Conservation (phyloP, 2,113 vertebrate genomes). For the Catharus minimus region DNA sequence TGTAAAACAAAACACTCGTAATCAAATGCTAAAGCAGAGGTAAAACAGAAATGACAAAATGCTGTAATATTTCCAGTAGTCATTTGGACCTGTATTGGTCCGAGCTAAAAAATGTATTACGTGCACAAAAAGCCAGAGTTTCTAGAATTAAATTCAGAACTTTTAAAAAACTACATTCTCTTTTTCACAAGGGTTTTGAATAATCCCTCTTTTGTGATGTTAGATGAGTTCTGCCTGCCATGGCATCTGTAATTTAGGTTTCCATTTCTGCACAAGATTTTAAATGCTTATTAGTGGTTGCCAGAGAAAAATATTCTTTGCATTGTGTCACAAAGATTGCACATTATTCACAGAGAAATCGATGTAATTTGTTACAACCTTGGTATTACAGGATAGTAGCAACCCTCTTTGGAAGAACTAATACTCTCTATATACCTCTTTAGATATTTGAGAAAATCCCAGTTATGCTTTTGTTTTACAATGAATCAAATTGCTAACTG, state of each 20-base stretch:
- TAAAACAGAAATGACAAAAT: not conserved
- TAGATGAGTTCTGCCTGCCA: conserved; percentile 52
- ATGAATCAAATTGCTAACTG: not conserved
- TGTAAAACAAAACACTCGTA: not conserved
- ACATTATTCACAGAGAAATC: conserved; percentile 43
- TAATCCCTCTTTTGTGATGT: conserved; percentile 30
- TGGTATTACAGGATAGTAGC: conserved; percentile 15
- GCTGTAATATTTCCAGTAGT: not conserved
- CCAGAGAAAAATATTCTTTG: conserved; percentile 57
- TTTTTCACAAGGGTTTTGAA: conserved; percentile 25
- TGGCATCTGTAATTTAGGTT: conserved; percentile 65
- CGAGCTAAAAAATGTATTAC: not conserved
- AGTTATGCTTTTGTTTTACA: not conserved
- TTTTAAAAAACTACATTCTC: not conserved
- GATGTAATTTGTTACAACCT: conserved; percentile 27
- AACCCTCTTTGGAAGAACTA: not conserved
- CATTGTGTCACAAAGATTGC: conserved; percentile 51
- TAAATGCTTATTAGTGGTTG: conserved; percentile 60
- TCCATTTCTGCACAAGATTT: conserved; percentile 64
- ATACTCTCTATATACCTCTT: not conserved
- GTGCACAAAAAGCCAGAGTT: not conserved
- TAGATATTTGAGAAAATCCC: not conserved
- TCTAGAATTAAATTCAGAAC: not conserved
- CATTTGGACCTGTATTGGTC: not conserved
- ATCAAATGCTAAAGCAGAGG: not conserved